Evolutionary conservation across 1,140 invertebrate species (phyloP).

Genomic region (Bombus fervidus): DNA sequence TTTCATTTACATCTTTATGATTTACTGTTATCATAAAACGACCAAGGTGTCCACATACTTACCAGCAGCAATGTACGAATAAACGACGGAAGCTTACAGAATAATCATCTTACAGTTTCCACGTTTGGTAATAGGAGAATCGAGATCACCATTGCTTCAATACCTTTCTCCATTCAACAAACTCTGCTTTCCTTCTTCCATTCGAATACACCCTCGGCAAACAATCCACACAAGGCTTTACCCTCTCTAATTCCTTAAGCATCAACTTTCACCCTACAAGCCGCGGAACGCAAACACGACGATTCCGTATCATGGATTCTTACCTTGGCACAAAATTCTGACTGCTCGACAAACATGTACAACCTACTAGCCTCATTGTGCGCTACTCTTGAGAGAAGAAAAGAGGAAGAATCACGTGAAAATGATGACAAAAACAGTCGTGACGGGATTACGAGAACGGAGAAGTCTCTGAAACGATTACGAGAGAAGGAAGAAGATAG

Average conservation of each 20-base stretch:
- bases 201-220: background rate
- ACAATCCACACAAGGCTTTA: background rate
- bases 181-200: background rate
- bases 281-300: constrained; percentile 10
- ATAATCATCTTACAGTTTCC: background rate
- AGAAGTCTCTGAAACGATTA: constrained; percentile 24
- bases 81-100: background rate
- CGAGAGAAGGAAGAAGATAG: constrained; percentile 26
- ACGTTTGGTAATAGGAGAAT: background rate
- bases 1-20: too few relatives aligned
- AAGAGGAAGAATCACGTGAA: background rate
- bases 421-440: constrained; percentile 29
- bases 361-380: too few relatives aligned
- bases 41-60: too few relatives aligned
- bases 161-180: background rate
- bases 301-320: constrained; percentile 7
- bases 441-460: constrained; percentile 52
- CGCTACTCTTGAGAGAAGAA: too few relatives aligned
- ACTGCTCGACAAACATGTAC: constrained; percentile 8
- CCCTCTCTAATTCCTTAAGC: constrained; percentile 17
- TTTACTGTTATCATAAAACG: too few relatives aligned
- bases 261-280: constrained; percentile 24
- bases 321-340: constrained; percentile 6
- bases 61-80: too few relatives aligned
- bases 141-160: background rate